Evolutionary conservation across 2,888 invertebrate genomes (phyloP).

Genomic region (Nowickia ferox): DNA sequence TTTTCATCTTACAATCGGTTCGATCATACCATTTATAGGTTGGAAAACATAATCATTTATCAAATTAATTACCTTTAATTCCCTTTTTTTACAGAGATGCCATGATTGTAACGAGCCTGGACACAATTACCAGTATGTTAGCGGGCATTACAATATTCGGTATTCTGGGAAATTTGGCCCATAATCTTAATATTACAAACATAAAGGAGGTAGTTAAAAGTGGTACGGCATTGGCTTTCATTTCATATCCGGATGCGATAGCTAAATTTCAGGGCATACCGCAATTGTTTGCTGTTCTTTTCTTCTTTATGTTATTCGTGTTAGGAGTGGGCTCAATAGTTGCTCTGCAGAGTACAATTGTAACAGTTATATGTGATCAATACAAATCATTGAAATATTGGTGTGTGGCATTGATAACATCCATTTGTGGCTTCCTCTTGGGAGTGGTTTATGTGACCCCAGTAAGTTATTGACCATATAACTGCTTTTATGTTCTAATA

Average conservation of each 20-base stretch:
- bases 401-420: slow-evolving; percentile 85
- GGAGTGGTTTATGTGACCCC: slow-evolving; percentile 91
- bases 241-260: slow-evolving; percentile 92
- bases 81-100: slow-evolving; percentile 84
- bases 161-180: slow-evolving; percentile 90
- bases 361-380: slow-evolving; percentile 87
- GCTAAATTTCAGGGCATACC: slow-evolving; percentile 89
- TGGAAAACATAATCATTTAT: background rate
- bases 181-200: slow-evolving; percentile 85
- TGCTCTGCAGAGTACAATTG: slow-evolving; percentile 87
- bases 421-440: slow-evolving; percentile 85
- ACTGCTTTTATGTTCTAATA: too few relatives aligned
- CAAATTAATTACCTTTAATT: background rate
- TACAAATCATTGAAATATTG: slow-evolving; percentile 86
- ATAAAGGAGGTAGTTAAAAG: slow-evolving; percentile 88
- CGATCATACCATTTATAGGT: slow-evolving; percentile 86
- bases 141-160: slow-evolving; percentile 92
- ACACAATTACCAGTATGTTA: slow-evolving; percentile 90
- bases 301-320: too few relatives aligned
- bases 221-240: slow-evolving; percentile 91
- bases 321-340: slow-evolving; percentile 90
- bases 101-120: slow-evolving; percentile 90
- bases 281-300: slow-evolving; percentile 91
- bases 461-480: too few relatives aligned
- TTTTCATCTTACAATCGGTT: slow-evolving; percentile 91